Conservation (phyloP, 2,113 vertebrate genomes). For the Crotalus horridus region DNA sequence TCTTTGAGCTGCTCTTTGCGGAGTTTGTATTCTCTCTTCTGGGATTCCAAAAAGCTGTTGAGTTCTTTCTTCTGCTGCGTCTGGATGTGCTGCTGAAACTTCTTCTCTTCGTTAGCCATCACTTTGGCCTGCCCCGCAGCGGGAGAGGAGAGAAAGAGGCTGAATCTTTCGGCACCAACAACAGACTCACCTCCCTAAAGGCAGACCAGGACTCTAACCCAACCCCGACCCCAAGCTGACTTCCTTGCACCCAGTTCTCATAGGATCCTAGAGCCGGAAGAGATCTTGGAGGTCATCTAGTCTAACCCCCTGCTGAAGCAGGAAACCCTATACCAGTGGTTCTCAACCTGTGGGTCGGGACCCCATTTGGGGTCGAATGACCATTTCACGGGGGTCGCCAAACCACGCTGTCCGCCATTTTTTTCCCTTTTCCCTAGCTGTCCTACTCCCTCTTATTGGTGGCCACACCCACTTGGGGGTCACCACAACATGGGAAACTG, state of each 20-base stretch:
- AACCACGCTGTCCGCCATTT: too few species aligned
- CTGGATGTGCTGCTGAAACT: constrained; percentile 97
- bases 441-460: too few species aligned
- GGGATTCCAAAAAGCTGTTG: constrained; percentile 92
- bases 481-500: too few species aligned
- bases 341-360: too few species aligned
- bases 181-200: too few species aligned
- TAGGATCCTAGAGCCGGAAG: not conserved
- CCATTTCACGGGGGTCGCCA: too few species aligned
- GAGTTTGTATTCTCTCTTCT: constrained; percentile 97
- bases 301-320: not conserved
- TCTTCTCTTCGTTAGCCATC: constrained; percentile 95
- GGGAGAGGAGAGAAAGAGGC: not conserved
- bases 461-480: too few species aligned
- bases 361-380: too few species aligned
- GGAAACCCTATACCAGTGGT: not conserved
- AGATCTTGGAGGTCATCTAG: not conserved
- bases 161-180: fast-evolving
- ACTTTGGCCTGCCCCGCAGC: constrained; percentile 83
- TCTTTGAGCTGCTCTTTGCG: constrained; percentile 98
- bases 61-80: constrained; percentile 97
- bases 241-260: not conserved
- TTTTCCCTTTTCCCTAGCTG: too few species aligned
- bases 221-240: not conserved
- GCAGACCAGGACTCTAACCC: not conserved